phyloP scores from a whole-genome alignment of 2,113 vertebrate genomes.

The Pavo muticus region DNA sequence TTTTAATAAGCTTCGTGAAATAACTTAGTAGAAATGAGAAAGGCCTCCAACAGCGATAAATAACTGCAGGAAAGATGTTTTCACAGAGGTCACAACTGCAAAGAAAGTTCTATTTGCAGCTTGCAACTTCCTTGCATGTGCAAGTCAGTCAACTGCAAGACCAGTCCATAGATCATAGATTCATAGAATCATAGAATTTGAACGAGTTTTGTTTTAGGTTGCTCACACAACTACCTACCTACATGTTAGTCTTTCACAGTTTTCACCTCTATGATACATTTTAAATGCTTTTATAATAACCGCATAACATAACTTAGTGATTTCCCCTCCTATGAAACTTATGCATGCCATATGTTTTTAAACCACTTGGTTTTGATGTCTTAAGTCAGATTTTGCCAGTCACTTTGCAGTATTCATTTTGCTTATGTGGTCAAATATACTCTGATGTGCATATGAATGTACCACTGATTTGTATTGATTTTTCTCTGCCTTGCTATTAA shows the following conservation, averaged over 20 bases:
- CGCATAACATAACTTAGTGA: neutral
- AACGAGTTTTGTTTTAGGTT: neutral
- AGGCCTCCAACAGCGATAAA: neutral
- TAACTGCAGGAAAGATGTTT: neutral
- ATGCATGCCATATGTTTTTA: neutral
- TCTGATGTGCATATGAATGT: neutral
- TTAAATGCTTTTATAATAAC: neutral
- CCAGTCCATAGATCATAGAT: neutral
- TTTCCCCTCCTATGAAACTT: neutral
- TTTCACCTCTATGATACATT: neutral
- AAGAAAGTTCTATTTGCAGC: neutral
- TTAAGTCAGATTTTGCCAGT: neutral
- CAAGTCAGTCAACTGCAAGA: neutral
- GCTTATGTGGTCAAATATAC: neutral
- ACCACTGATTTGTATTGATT: neutral
- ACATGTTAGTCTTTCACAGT: neutral
- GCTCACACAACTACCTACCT: neutral
- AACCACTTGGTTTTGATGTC: neutral
- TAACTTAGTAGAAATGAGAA: neutral
- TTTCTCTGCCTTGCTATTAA: neutral
- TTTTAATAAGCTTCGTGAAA: neutral
- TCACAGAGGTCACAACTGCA: neutral
- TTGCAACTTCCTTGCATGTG: neutral
- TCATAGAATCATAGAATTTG: too few species aligned
- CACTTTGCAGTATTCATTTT: neutral